Base-by-base conservation (phyloP, 2,113 vertebrate genomes). In the Notiomystis cincta region DNA sequence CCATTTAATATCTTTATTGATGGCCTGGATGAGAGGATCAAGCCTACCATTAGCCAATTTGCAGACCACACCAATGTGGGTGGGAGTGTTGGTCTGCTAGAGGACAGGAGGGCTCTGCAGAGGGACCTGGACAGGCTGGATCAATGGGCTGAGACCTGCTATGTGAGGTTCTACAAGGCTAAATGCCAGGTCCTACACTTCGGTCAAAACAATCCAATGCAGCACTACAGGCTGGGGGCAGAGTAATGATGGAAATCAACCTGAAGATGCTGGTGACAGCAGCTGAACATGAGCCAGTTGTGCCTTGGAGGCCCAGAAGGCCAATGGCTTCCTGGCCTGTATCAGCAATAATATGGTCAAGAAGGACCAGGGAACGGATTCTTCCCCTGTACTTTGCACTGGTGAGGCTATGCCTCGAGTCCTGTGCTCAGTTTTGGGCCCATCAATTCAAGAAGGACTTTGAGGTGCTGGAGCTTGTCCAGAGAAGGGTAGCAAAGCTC, bases 381-480 rank as follows among this genome's bases (percentile, higher is more conserved):
- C 5, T 67, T 7, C 14, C 11, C 25, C 14, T 44, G 6, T 58
- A 22, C 7, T 27, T 1, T 2, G 2, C 31, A 35, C 33, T 42
- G 37, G 6, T 18, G 7, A 27, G 9, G 37, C 27, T 3, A 2
- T n/a, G 14, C 4, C 27, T 60, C 0, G 0, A 44, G 22, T 51
- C 5, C 27, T 51, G 0, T 23, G 33, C 22, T 25, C 37, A 69
- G 18, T 67, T 60, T 37, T 45, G 14, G 38, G 15, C 3, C 5
- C 4, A 4, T 45, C 12, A 38, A 3, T 24, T 33, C 38, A 53
- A 24, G 25, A 53, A 60, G 27, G 33, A 87, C 7, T 15, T 15
- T 51, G 33, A 33, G 11, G 5, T 27, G 33, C 22, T 51, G 45
- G 31, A 44, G 11, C 6, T 10, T 18, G 9, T 44, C 9, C 28